Base-by-base conservation (phyloP, 1,140 invertebrate species). In the Neodiprion pinetum region DNA sequence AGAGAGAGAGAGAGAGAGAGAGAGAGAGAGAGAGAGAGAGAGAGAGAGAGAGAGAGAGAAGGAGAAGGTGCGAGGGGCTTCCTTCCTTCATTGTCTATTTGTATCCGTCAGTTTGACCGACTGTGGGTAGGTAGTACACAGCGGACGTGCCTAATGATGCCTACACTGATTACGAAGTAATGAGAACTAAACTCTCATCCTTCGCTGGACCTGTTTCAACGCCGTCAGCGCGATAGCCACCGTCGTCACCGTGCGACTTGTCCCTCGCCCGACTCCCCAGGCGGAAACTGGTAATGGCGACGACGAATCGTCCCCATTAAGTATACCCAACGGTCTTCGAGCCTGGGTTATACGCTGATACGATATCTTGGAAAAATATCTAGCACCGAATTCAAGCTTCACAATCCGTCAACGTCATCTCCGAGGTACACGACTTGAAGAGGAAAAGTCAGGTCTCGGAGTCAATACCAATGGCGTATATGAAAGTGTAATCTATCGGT, bases 91-190 rank as follows among this genome's bases (percentile, higher is more conserved):
- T 21, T 74, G 53, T 73, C 72, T 70, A 66, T 76, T 73, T 49
- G n/a, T 67, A 65, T 48, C 67, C 21, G 67, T 47, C 67, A 69
- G 67, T 23, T 47, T 23, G 67, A 21, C 67, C 21, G 12, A 47
- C 67, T 69, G 21, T 47, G 61, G 61, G 61, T 40, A 40, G 17
- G 61, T 65, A 4, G 61, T 65, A 17, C 12, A 65, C 61, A 17
- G 12, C 12, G 23, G 70, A 11, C 48, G 78, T 76, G 79, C 78
- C 77, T 82, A 84, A 79, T 80, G 79, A 81, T 78, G 76, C 81
- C 78, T 74, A 80, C 79, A 75, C 80, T 82, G 79, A 83, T 84
- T 81, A 82, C 78, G 73, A 80, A 79, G 70, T 81, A 82, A 82
- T 80, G 77, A 80, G 78, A 80, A 74, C 77, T 76, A 17, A 61